These are phyloP conservation scores for Hassar affinis DNA, from an alignment of 2,113 vertebrate species.

Conservation along the genomic window DNA sequence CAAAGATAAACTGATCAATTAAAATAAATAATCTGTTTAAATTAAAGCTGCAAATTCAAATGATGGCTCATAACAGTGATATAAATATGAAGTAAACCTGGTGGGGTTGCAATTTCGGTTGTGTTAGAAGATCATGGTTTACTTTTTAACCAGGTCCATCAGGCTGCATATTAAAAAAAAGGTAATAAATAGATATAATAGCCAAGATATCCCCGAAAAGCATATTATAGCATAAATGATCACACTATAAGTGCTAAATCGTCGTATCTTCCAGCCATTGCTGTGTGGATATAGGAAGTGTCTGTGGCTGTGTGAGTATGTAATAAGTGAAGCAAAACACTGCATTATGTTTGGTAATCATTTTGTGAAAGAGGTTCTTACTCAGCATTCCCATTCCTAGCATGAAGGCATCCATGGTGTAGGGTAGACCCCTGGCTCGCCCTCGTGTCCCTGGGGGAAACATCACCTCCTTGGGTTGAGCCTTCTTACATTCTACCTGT, in stretches of 20 bases:
- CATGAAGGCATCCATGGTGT: constrained; percentile 93
- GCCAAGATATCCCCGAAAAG: neutral
- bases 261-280: neutral
- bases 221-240: neutral
- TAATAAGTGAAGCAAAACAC: neutral
- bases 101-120: neutral
- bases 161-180: neutral
- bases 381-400: constrained; percentile 93
- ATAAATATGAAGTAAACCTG: neutral
- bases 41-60: neutral
- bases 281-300: too few relatives aligned
- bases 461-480: constrained; percentile 93
- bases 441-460: constrained; percentile 90
- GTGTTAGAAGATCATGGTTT: neutral
- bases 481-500: constrained; percentile 97
- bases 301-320: neutral
- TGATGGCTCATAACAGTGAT: neutral
- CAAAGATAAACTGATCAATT: neutral
- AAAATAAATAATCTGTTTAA: neutral
- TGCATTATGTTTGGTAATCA: neutral
- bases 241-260: neutral
- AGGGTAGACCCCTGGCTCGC: constrained; percentile 84
- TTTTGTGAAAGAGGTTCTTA: constrained; percentile 68
- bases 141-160: neutral
- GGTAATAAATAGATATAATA: neutral